Conservation (phyloP, 2,797 vertebrate species). For the Bufotes viridis region DNA sequence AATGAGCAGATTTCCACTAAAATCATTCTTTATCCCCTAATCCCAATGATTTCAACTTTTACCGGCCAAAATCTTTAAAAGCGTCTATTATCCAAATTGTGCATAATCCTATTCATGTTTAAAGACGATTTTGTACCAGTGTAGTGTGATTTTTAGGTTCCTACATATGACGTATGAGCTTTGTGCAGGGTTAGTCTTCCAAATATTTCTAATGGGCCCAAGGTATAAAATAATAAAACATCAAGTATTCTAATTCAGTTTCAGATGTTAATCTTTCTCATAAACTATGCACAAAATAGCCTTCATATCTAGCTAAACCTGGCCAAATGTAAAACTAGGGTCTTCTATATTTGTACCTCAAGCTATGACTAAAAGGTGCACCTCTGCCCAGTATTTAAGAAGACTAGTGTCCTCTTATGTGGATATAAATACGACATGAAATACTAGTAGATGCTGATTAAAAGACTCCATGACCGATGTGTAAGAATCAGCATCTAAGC, state of each 20-base stretch:
- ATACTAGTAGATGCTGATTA: too few species aligned
- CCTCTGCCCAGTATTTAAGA: not conserved
- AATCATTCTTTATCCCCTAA: constrained; percentile 48
- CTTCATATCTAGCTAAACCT: not conserved
- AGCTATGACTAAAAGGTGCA: not conserved
- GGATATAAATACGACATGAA: too few species aligned
- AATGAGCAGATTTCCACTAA: constrained; percentile 41
- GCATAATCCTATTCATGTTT: constrained; percentile 43
- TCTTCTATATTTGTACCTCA: not conserved
- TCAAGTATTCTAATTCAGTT: not conserved
- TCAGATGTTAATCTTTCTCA: not conserved
- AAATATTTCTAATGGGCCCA: not conserved
- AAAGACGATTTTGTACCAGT: constrained; percentile 8
- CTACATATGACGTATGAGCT: not conserved
- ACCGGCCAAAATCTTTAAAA: constrained; percentile 31
- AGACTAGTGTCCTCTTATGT: not conserved
- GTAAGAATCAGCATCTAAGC: too few species aligned
- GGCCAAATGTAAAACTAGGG: not conserved
- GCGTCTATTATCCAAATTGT: constrained; percentile 47
- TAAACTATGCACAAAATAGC: not conserved
- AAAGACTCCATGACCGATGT: too few species aligned
- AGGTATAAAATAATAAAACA: not conserved
- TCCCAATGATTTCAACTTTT: constrained; percentile 46
- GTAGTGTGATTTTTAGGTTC: constrained; percentile 21
- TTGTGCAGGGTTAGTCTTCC: not conserved